phyloP scores from a whole-genome alignment of 1,140 invertebrate genomes.

The Pseudobourletiella spinata region DNA sequence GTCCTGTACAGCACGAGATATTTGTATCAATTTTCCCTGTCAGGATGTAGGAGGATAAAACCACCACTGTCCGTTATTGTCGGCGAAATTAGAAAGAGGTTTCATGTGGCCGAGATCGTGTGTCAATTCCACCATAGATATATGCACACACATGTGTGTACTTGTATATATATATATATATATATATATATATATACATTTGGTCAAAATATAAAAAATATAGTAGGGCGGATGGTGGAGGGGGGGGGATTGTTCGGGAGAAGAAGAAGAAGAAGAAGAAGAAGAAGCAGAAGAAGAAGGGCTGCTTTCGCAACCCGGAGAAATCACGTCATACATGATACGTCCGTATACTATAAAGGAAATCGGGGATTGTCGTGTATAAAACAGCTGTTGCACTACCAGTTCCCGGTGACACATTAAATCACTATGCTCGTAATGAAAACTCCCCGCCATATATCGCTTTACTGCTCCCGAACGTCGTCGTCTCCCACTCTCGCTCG shows the following conservation, averaged over 20 bases:
- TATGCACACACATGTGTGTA: background rate
- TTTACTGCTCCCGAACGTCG: conserved; percentile 13
- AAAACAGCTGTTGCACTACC: conserved; percentile 35
- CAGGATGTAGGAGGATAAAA: conserved; percentile 30
- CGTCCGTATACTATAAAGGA: conserved; percentile 12
- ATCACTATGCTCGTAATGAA: conserved; percentile 37
- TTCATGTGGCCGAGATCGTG: conserved; percentile 23
- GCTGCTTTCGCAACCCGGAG: conserved; percentile 1
- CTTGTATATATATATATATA: background rate
- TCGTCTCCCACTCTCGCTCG: background rate
- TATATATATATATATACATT: conserved; percentile 10
- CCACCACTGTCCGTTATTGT: conserved; percentile 35
- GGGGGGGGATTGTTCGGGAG: conserved; percentile 10
- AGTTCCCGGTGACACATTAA: conserved; percentile 37
- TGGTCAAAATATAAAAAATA: conserved; percentile 24
- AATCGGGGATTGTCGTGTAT: conserved; percentile 36
- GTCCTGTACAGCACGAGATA: conserved; percentile 22
- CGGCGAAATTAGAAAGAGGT: conserved; percentile 33
- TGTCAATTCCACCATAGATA: conserved; percentile 34
- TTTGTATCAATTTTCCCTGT: conserved; percentile 37
- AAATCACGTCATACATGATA: conserved; percentile 25
- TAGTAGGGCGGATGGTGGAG: conserved; percentile 1
- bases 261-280: too few relatives aligned
- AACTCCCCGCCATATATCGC: conserved; percentile 31
- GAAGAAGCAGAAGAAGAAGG: background rate